A percentile compares a stretch with the other conserved stretches of the same genome.
phyloP scores from a whole-genome alignment of 2,888 invertebrate genomes.

The Agrotis clavis region DNA sequence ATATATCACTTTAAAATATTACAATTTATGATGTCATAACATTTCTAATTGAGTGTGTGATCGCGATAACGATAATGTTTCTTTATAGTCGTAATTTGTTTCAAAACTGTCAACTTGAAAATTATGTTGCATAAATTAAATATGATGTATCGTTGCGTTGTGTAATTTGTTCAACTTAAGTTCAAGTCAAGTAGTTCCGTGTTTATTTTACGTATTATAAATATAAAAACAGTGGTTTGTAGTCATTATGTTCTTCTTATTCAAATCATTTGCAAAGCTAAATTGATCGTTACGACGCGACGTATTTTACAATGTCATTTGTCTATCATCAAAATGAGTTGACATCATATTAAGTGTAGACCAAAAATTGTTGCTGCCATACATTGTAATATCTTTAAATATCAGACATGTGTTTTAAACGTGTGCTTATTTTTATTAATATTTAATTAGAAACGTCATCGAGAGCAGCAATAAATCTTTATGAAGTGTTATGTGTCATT shows the following conservation, averaged over 20 bases:
- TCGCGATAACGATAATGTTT: slow-evolving; percentile 17
- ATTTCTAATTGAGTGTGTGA: slow-evolving; percentile 1
- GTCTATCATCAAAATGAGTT: slow-evolving; percentile 7
- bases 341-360: not conserved
- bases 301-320: slow-evolving; percentile 25
- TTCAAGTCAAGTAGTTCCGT: slow-evolving; percentile 19
- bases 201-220: slow-evolving; percentile 18
- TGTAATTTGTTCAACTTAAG: slow-evolving; percentile 23
- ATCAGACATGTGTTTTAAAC: not conserved
- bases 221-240: slow-evolving; percentile 24
- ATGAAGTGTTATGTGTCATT: slow-evolving; percentile 25
- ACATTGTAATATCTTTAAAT: slow-evolving; percentile 33
- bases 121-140: slow-evolving; percentile 23
- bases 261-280: not conserved
- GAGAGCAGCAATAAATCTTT: slow-evolving; percentile 22
- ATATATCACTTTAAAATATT: not conserved
- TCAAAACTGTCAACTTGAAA: slow-evolving; percentile 32
- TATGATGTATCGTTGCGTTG: slow-evolving; percentile 20
- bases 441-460: slow-evolving; percentile 36
- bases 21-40: not conserved
- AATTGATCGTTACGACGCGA: slow-evolving; percentile 6
- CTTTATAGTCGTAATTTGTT: slow-evolving; percentile 12
- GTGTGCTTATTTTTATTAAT: slow-evolving; percentile 13
- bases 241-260: slow-evolving; percentile 7
- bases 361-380: not conserved